Evolutionary conservation across 1,140 invertebrate genomes (phyloP).

Genomic region (Helicoverpa zea): DNA sequence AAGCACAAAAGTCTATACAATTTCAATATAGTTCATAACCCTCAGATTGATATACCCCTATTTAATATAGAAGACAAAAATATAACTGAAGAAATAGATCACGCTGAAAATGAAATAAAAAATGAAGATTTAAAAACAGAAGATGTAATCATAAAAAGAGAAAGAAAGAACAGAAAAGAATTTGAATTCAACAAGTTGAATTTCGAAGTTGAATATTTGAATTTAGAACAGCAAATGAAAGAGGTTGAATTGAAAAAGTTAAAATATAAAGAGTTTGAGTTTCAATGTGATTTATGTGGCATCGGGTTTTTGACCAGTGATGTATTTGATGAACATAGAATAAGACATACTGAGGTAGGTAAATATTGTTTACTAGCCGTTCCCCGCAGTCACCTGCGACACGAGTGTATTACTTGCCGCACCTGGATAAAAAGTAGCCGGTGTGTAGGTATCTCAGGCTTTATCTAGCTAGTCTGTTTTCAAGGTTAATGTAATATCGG

Average conservation of each 20-base stretch:
- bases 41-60: slow-evolving; percentile 27
- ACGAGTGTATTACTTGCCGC: too few relatives aligned
- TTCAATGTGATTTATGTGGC: slow-evolving; percentile 49
- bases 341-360: slow-evolving; percentile 48
- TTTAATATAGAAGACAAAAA: background rate
- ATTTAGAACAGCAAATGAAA: slow-evolving; percentile 44
- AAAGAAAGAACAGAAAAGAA: slow-evolving; percentile 2
- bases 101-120: background rate
- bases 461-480: too few relatives aligned
- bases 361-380: too few relatives aligned
- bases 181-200: slow-evolving; percentile 31
- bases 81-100: background rate
- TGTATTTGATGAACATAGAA: slow-evolving; percentile 43
- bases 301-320: slow-evolving; percentile 49
- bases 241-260: slow-evolving; percentile 41
- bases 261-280: slow-evolving; percentile 52
- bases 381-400: too few relatives aligned
- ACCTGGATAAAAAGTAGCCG: too few relatives aligned
- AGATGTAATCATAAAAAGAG: too few relatives aligned
- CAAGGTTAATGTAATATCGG: too few relatives aligned
- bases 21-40: background rate
- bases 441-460: too few relatives aligned
- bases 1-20: background rate
- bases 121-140: background rate
- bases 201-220: slow-evolving; percentile 50